Conservation (phyloP, 2,113 vertebrate species). For the Rhipidura dahli region DNA sequence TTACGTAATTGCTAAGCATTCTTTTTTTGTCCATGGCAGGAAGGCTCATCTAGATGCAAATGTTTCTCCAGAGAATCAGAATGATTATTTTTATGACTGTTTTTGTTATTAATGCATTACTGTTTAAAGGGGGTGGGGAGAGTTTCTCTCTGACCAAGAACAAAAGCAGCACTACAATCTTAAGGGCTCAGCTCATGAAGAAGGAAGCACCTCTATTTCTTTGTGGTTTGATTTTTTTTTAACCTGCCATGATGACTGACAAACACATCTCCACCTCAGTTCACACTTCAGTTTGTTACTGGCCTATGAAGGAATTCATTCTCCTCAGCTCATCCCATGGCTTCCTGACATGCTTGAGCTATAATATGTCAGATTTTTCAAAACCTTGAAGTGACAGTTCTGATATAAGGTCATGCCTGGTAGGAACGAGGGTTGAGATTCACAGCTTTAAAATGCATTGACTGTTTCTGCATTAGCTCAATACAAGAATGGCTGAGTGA, state of each 20-base stretch:
- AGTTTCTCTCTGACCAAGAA: not conserved
- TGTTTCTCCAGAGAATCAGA: not conserved
- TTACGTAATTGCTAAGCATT: not conserved
- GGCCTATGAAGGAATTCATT: not conserved
- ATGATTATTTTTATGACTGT: conserved; percentile 3
- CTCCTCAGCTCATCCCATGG: not conserved
- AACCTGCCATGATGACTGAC: not conserved
- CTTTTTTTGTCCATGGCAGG: not conserved
- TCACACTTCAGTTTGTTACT: not conserved
- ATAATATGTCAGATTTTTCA: not conserved
- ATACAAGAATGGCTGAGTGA: not conserved
- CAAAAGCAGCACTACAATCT: not conserved
- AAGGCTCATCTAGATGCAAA: conserved; percentile 23
- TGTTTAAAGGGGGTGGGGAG: not conserved
- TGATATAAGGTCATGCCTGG: not conserved
- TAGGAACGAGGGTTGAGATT: not conserved
- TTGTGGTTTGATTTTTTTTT: not conserved
- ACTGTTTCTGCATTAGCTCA: not conserved
- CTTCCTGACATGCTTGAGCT: not conserved
- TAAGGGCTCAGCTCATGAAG: not conserved
- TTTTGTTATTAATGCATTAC: conserved; percentile 15
- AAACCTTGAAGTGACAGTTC: not conserved
- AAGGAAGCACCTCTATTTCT: not conserved
- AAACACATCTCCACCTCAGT: not conserved
- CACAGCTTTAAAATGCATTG: not conserved